phyloP scores from a whole-genome alignment of 64 coral and sea anemone genomes.

The Actinia tenebrosa region DNA sequence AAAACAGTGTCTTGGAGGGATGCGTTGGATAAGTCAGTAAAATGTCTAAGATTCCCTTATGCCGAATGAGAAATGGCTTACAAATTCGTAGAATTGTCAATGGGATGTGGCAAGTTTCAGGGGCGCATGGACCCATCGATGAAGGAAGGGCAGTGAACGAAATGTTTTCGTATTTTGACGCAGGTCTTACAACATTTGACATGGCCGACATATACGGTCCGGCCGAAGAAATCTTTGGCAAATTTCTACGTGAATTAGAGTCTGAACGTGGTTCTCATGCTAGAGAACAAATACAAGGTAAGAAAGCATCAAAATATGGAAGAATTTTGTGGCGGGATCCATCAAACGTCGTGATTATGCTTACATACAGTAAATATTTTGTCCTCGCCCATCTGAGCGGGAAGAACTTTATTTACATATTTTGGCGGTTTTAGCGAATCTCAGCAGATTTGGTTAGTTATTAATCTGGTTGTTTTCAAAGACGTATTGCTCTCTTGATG shows the following conservation, averaged over 20 bases:
- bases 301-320: conserved; percentile 38
- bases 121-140: conserved; percentile 64
- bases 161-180: conserved; percentile 74
- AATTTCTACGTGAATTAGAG: conserved; percentile 52
- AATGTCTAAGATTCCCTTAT: conserved; percentile 51
- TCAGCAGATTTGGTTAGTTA: not conserved
- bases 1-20: not conserved
- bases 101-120: conserved; percentile 94
- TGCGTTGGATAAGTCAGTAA: not conserved
- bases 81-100: conserved; percentile 71
- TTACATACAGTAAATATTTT: conserved; percentile 8
- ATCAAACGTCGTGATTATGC: not conserved
- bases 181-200: conserved; percentile 73
- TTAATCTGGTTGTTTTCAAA: not conserved
- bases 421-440: not conserved
- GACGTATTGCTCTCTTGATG: not conserved
- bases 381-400: not conserved
- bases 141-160: conserved; percentile 46
- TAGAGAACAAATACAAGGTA: conserved; percentile 61
- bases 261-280: conserved; percentile 44
- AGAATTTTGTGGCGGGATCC: not conserved
- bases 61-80: conserved; percentile 66
- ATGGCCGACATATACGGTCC: conserved; percentile 95
- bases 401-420: not conserved
- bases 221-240: conserved; percentile 82